These are phyloP conservation scores for Hirundichthys speculiger DNA, from an alignment of 2,113 vertebrate genomes.

Conservation along the genomic window DNA sequence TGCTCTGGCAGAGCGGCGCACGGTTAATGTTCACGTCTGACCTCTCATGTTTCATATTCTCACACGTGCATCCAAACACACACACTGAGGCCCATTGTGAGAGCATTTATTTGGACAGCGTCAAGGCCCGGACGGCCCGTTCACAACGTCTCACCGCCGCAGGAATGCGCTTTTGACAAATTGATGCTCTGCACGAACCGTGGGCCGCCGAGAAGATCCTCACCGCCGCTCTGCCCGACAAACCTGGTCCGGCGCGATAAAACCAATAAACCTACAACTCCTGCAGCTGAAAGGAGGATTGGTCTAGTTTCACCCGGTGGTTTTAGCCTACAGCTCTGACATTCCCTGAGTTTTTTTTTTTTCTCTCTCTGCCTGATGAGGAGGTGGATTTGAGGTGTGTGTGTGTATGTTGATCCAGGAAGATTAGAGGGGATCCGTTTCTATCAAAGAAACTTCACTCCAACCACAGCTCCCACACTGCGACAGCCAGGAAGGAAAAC, in stretches of 20 bases:
- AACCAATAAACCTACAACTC: slow-evolving; percentile 8
- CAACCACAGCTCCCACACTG: too few species aligned
- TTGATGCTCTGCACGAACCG: slow-evolving; percentile 45
- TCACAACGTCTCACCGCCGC: slow-evolving; percentile 38
- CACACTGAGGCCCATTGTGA: slow-evolving; percentile 35
- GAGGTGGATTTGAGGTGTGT: slow-evolving; percentile 11
- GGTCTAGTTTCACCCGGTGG: slow-evolving; percentile 19
- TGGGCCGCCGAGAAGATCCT: slow-evolving; percentile 24
- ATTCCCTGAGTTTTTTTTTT: not conserved
- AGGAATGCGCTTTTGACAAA: slow-evolving; percentile 65
- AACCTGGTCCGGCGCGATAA: slow-evolving; percentile 30
- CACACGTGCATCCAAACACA: slow-evolving; percentile 9
- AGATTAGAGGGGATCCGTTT: slow-evolving; percentile 11
- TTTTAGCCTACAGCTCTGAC: slow-evolving; percentile 14
- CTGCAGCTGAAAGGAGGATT: slow-evolving; percentile 13
- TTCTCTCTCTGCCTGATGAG: not conserved
- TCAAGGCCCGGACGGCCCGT: slow-evolving; percentile 42
- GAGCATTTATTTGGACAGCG: slow-evolving; percentile 54
- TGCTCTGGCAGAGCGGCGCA: slow-evolving; percentile 24
- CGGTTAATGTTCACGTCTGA: slow-evolving; percentile 19
- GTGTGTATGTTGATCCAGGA: slow-evolving; percentile 4
- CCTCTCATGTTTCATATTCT: slow-evolving; percentile 43
- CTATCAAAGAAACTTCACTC: not conserved
- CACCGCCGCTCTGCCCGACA: slow-evolving; percentile 17
- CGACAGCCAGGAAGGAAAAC: not conserved